Evolutionary conservation across 2,113 vertebrate genomes (phyloP), one percentile per base, ranked within the genome.

Genomic region (Corvus cornix): DNA sequence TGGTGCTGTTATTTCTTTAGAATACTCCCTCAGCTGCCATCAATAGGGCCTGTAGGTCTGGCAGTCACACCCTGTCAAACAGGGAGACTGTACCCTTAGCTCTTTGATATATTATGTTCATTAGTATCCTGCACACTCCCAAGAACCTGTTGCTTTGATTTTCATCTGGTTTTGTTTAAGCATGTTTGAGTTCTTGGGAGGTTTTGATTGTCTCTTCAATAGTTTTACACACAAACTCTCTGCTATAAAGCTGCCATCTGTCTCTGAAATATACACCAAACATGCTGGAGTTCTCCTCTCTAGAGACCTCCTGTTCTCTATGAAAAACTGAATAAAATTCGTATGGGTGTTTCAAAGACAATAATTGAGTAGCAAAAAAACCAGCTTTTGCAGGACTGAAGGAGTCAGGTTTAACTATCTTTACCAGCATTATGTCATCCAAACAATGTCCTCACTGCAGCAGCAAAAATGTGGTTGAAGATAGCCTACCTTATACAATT

Each of bases 151-250:
- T 82, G 49, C 59, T 94, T 93, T 93, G 69, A 64, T 93, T 95
- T 95, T 90, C 77, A 79, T 87, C 82, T 93, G 70, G 4, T 83
- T 93, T 95, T 95, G 58, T 80, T 96, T 90, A 80, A 83, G 74
- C 13, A 5, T 80, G 18, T 80, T 92, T 84, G 76, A 93, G 66
- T 91, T 83, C 89, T 75, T 59, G 51, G 77, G 67, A 80, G 83
- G 70, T 95, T 96, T 93, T 90, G 39, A 84, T 89, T 95, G 74
- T 94, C 46, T 95, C 41, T 75, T 89, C 85, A 80, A 72, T 91
- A 93, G 73, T 94, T 96, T 95, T 79, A 77, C 18, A 13, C 44
- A 82, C 39, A 83, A 95, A 70, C 37, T 79, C 31, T 70, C 43
- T 62, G 59, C 73, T 96, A 66, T 91, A 93, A 95, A 96, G 52